Percentiles rank a stretch among this genome's conserved stretches.
Conservation (phyloP, 2,113 vertebrate genomes). For the Sitta europaea region DNA sequence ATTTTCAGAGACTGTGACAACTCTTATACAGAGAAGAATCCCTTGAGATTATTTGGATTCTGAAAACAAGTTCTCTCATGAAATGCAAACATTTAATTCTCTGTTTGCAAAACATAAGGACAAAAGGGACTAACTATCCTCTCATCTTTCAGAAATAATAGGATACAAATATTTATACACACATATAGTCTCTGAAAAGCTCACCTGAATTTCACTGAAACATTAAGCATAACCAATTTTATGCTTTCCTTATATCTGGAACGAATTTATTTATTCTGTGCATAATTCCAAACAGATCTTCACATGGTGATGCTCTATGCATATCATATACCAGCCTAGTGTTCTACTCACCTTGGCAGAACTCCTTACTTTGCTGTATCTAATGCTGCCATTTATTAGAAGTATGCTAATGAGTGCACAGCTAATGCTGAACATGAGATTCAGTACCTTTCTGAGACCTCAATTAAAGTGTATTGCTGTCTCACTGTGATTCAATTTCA, state of each 20-base stretch:
- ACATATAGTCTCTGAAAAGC: not conserved
- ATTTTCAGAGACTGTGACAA: not conserved
- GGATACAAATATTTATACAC: not conserved
- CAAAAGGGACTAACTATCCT: not conserved
- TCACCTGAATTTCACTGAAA: conserved; percentile 2
- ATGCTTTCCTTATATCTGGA: conserved; percentile 3
- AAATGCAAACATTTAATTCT: not conserved
- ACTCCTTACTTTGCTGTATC: not conserved
- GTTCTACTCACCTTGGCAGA: not conserved
- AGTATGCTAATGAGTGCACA: not conserved
- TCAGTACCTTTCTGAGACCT: not conserved
- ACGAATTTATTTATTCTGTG: not conserved
- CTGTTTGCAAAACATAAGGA: not conserved
- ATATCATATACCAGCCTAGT: not conserved
- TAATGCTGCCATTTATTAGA: not conserved
- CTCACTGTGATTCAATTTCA: not conserved
- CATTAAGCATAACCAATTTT: not conserved
- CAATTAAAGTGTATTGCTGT: not conserved
- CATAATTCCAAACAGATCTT: conserved; percentile 32
- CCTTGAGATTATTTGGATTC: not conserved
- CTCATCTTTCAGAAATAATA: not conserved
- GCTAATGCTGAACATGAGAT: not conserved
- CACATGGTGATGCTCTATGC: not conserved
- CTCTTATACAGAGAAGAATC: not conserved
- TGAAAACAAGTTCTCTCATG: not conserved